Evolutionary conservation across 2,797 vertebrate genomes (phyloP).

Genomic region (Alosa sapidissima): DNA sequence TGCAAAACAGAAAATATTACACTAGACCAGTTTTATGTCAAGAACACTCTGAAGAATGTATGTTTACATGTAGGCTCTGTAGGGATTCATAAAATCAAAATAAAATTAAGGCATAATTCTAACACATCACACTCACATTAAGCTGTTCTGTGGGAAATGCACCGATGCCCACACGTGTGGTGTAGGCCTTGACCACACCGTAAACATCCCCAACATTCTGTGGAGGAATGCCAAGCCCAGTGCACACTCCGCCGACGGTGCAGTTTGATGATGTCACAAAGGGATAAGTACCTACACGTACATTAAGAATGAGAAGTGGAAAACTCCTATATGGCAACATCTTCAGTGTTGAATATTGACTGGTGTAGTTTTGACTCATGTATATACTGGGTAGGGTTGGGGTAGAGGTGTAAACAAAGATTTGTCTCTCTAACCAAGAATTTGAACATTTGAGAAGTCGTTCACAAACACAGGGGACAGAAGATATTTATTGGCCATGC

Average conservation of each 20-base stretch:
- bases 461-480: not conserved
- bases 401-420: not conserved
- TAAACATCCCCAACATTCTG: slow-evolving; percentile 93
- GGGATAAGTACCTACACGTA: slow-evolving; percentile 87
- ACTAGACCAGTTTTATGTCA: too few species aligned
- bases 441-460: not conserved
- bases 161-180: slow-evolving; percentile 95
- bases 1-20: not conserved
- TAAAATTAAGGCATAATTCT: not conserved
- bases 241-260: slow-evolving; percentile 94
- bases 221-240: slow-evolving; percentile 92
- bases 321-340: not conserved
- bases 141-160: slow-evolving; percentile 97
- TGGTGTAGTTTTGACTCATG: not conserved
- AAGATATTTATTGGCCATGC: not conserved
- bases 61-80: too few species aligned
- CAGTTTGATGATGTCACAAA: slow-evolving; percentile 99
- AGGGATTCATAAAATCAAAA: too few species aligned
- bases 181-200: slow-evolving; percentile 95
- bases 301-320: not conserved
- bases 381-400: too few species aligned
- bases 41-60: too few species aligned
- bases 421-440: not conserved
- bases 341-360: not conserved
- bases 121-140: slow-evolving; percentile 81